Percentiles rank a stretch among this genome's conserved stretches.
These are phyloP conservation scores for Halictus quadricinctus DNA, from an alignment of 2,888 invertebrate genomes.

Conservation along the genomic window DNA sequence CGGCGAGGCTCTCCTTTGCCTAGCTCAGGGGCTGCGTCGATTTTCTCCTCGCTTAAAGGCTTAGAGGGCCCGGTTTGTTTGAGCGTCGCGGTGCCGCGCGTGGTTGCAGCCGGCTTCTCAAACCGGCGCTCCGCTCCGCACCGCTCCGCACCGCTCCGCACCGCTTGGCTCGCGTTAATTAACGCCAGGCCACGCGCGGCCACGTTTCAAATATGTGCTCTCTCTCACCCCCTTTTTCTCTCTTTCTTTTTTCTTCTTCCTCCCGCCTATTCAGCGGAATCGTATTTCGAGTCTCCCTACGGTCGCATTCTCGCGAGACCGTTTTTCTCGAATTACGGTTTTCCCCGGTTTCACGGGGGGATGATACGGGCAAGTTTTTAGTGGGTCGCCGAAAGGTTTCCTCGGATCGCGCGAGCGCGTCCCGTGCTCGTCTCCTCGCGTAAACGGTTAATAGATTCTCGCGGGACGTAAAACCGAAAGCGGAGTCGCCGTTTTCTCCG, in stretches of 20 bases:
- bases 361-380: constrained; percentile 37
- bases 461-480: neutral
- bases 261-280: neutral
- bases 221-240: neutral
- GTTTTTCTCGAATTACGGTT: neutral
- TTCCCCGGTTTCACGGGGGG: neutral
- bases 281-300: neutral
- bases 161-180: constrained; percentile 18
- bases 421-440: constrained; percentile 26
- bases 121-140: neutral
- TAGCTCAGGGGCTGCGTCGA: constrained; percentile 1
- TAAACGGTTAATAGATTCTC: constrained; percentile 6
- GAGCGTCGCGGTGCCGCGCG: constrained; percentile 8
- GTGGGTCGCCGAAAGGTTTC: constrained; percentile 30
- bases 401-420: constrained; percentile 18
- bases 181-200: neutral
- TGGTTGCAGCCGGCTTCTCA: constrained; percentile 1
- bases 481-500: neutral
- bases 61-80: neutral
- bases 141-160: neutral
- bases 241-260: neutral
- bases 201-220: neutral
- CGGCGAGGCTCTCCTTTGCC: neutral
- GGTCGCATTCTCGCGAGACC: neutral
- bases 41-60: constrained; percentile 24